A percentile compares a stretch with the other conserved stretches of the same genome.
Conservation (phyloP, 1,140 invertebrate genomes). For the Cecropterus lyciades region DNA sequence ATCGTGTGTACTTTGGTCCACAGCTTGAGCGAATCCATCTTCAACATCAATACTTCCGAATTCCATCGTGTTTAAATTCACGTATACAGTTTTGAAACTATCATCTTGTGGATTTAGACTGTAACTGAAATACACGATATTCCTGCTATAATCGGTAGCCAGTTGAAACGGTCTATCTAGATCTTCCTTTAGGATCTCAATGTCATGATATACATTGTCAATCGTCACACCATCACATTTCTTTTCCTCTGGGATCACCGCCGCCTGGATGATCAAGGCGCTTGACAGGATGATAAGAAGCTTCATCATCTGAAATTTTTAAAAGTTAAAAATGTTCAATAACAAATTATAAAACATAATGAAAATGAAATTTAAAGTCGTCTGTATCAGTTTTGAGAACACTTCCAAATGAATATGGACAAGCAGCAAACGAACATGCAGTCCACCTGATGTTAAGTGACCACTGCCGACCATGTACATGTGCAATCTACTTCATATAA, state of each 20-base stretch:
- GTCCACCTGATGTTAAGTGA: too few species aligned
- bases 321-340: too few species aligned
- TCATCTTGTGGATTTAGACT: conserved; percentile 53
- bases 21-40: conserved; percentile 67
- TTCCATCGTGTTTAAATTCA: conserved; percentile 64
- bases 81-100: conserved; percentile 51
- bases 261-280: conserved; percentile 44
- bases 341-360: too few species aligned
- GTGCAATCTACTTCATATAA: too few species aligned
- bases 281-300: conserved; percentile 43
- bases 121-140: conserved; percentile 66
- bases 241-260: conserved; percentile 47
- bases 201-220: conserved; percentile 47
- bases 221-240: conserved; percentile 53
- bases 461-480: too few species aligned
- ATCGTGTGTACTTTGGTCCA: conserved; percentile 55
- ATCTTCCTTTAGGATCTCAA: conserved; percentile 50
- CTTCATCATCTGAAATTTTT: conserved; percentile 54
- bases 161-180: conserved; percentile 62
- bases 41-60: conserved; percentile 52
- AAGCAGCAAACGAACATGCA: too few species aligned
- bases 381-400: too few species aligned
- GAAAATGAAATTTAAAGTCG: too few species aligned
- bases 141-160: conserved; percentile 55
- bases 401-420: too few species aligned